Base-by-base conservation (phyloP, 2,888 invertebrate genomes). In the Drepana falcataria region DNA sequence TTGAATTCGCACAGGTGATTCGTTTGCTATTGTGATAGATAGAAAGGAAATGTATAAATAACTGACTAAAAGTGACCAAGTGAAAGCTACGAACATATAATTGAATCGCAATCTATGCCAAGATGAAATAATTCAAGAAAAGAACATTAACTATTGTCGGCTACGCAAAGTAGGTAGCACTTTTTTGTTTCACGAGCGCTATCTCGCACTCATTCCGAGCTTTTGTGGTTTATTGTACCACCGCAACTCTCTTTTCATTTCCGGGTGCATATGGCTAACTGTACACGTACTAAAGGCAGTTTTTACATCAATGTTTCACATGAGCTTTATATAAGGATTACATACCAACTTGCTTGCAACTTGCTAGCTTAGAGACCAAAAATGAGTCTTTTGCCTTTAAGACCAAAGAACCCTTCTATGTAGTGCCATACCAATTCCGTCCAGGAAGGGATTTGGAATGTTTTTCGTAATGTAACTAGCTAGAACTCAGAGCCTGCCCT, bases 1-100 rank as follows among this genome's bases (percentile, higher is more conserved):
- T 79, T 75, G 71, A 76, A 73, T 75, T 73, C 65, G 73, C 77
- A 71, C 70, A 75, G 73, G 69, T 72, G 76, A 72, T 69, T 73
- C 68, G 65, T 69, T 73, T 71, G 66, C 68, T 66, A 52, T 51
- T 48, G 35, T 59, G 57, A 60, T 59, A 57, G 58, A 63, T 59
- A 53, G 48, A 58, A 61, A 60, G 55, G 48, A 60, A 65, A 59
- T 58, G 56, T 35, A 44, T 53, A 41, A 52, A 40, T 48, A 52
- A 35, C 35, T 48, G 35, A 55, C 52, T 59, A 48, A 52, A 60
- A 57, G 53, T 52, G 57, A 60, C 49, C 6, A 52, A 62, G 63
- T 63, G 65, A 68, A 66, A 62, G 64, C 61, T 21, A n/a, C 53
- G 37, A 53, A 48, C 37, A 33, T 35, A 53, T 47, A 53, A 53